Evolutionary conservation across 2,888 invertebrate genomes (phyloP).

Genomic region (Crossocerus cetratus): DNA sequence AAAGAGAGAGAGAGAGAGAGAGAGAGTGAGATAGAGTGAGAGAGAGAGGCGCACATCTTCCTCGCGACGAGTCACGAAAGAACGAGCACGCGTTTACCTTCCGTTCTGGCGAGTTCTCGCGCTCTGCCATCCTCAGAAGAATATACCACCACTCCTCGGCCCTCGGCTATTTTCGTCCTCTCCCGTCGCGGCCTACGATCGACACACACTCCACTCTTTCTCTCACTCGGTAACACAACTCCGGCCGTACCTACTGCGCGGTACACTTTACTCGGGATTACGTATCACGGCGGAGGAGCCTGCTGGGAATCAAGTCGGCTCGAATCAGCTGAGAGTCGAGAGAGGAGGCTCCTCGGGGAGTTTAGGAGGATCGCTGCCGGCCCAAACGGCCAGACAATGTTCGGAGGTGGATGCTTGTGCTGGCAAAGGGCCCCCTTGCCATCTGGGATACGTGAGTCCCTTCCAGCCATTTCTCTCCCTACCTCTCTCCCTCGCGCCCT

Average conservation of each 20-base stretch:
- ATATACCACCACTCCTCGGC: slow-evolving; percentile 2
- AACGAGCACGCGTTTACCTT: slow-evolving; percentile 6
- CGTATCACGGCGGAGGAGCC: background rate
- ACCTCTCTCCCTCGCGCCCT: background rate
- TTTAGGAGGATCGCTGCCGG: no score
- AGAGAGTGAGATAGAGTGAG: background rate
- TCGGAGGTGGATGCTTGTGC: no score
- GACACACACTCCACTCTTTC: slow-evolving; percentile 17
- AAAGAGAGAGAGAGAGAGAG: background rate
- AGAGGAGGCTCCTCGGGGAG: no score
- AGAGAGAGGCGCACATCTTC: background rate
- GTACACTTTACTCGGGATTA: slow-evolving; percentile 7
- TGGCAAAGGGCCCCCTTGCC: background rate
- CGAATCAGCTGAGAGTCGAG: no score
- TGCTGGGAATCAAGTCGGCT: no score
- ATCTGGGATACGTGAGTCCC: background rate
- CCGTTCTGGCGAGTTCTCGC: slow-evolving; percentile 36
- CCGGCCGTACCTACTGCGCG: slow-evolving; percentile 6
- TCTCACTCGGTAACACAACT: background rate
- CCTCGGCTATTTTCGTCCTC: slow-evolving; percentile 4
- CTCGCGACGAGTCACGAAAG: slow-evolving; percentile 1
- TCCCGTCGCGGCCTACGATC: background rate
- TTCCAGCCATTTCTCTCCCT: background rate
- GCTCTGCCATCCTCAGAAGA: slow-evolving; percentile 29
- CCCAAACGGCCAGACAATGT: no score